These are phyloP conservation scores for Drosophila busckii DNA, from an alignment of 1,140 invertebrate genomes.

Conservation along the genomic window DNA sequence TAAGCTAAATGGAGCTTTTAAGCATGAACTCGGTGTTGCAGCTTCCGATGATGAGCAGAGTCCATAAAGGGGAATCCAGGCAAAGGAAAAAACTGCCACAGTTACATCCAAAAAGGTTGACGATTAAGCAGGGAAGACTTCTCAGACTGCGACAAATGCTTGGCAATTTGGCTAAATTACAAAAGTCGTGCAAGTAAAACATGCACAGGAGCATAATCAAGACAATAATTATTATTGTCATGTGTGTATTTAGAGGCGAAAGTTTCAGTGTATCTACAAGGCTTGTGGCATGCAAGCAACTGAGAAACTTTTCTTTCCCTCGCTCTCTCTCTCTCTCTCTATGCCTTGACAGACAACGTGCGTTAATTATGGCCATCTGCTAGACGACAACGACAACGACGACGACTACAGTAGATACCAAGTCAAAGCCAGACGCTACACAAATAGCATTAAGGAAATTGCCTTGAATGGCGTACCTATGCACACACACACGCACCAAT, in stretches of 20 bases:
- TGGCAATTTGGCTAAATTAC: conserved; percentile 76
- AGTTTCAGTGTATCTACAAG: conserved; percentile 27
- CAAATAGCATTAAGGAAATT: conserved; percentile 74
- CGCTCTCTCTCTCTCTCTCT: conserved; percentile 2
- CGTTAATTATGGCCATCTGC: conserved; percentile 73
- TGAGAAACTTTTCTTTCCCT: conserved; percentile 10
- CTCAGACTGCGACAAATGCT: conserved; percentile 55
- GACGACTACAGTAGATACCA: no score
- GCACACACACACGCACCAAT: conserved; percentile 32
- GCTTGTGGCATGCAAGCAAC: conserved; percentile 30
- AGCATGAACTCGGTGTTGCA: conserved; percentile 36
- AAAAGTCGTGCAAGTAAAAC: conserved; percentile 67
- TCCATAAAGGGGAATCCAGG: conserved; percentile 37
- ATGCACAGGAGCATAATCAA: conserved; percentile 73
- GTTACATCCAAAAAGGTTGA: conserved; percentile 21
- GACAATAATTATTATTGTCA: conserved; percentile 77
- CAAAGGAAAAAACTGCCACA: conserved; percentile 35
- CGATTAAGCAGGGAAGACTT: conserved; percentile 2
- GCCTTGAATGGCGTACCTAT: conserved; percentile 62
- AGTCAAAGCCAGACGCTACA: conserved; percentile 33
- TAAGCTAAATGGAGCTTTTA: conserved; percentile 74
- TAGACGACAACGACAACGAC: conserved; percentile 41
- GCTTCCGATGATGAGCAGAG: conserved; percentile 14
- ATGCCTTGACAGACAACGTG: conserved; percentile 55
- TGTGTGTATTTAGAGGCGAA: conserved; percentile 60